Percentiles rank a stretch among this genome's conserved stretches.
phyloP scores from a whole-genome alignment of 1,140 invertebrate genomes.

The Sweltsa coloradensis region DNA sequence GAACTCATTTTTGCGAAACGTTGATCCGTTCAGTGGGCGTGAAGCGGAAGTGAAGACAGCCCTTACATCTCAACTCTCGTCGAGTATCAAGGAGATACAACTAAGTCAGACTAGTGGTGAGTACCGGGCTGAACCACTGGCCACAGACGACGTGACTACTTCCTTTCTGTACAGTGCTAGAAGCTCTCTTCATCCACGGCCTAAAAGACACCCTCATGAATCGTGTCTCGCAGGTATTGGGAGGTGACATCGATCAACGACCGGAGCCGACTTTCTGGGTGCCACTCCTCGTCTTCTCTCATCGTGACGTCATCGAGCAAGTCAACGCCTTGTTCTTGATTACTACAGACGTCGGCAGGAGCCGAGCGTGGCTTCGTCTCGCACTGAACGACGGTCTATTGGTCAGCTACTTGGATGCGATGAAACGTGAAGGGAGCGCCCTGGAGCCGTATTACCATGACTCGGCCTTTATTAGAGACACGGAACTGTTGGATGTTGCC shows the following conservation, averaged over 20 bases:
- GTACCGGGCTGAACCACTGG: neutral
- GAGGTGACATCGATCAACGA: constrained; percentile 52
- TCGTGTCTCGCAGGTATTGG: constrained; percentile 56
- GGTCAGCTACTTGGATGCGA: constrained; percentile 69
- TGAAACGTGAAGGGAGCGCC: constrained; percentile 52
- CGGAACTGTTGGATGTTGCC: constrained; percentile 64
- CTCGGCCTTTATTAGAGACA: constrained; percentile 65
- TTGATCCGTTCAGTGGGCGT: constrained; percentile 1
- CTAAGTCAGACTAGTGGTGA: constrained; percentile 42
- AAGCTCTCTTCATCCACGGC: constrained; percentile 83
- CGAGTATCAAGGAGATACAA: constrained; percentile 62
- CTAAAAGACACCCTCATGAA: constrained; percentile 78
- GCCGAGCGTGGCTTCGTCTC: constrained; percentile 78
- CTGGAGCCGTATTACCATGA: constrained; percentile 67
- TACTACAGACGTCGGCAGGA: constrained; percentile 78
- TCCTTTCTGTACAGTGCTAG: constrained; percentile 62
- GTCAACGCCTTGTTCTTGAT: constrained; percentile 34
- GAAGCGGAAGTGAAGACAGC: constrained; percentile 44
- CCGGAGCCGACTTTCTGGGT: constrained; percentile 85
- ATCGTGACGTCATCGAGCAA: constrained; percentile 69
- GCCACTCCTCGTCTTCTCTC: constrained; percentile 70
- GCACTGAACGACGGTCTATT: constrained; percentile 81
- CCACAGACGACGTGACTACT: constrained; percentile 46
- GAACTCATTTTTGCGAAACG: constrained; percentile 9
- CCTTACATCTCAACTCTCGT: constrained; percentile 53